phyloP scores from a whole-genome alignment of 1,140 invertebrate species.

The Heliconius himera region DNA sequence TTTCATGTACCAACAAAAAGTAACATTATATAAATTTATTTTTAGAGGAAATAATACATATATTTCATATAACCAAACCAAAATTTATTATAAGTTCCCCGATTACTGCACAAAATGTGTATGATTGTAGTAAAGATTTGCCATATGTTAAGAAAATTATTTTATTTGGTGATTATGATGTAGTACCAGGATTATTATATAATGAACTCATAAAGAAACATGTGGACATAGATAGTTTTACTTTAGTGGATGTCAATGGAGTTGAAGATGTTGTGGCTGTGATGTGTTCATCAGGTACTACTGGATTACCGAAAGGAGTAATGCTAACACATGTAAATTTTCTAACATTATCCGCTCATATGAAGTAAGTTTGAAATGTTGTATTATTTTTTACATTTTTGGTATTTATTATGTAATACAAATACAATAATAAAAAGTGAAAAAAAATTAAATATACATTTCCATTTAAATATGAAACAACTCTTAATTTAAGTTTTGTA shows the following conservation, averaged over 20 bases:
- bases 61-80: conserved; percentile 85
- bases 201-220: conserved; percentile 61
- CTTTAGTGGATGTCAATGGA: conserved; percentile 66
- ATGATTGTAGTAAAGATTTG: conserved; percentile 62
- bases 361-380: conserved; percentile 75
- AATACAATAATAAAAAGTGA: too few species aligned
- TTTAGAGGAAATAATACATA: conserved; percentile 85
- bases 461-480: too few species aligned
- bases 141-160: conserved; percentile 58
- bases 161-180: conserved; percentile 69
- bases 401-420: too few species aligned
- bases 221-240: conserved; percentile 61
- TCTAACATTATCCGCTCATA: conserved; percentile 71
- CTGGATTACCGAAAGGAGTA: conserved; percentile 93
- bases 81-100: conserved; percentile 86
- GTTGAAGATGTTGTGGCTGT: conserved; percentile 64
- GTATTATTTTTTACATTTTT: not conserved
- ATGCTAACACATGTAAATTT: conserved; percentile 89
- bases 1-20: not conserved
- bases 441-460: too few species aligned
- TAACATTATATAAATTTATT: conserved; percentile 30
- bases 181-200: conserved; percentile 66
- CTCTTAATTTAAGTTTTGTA: too few species aligned
- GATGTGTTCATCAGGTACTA: conserved; percentile 78
- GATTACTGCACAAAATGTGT: conserved; percentile 75